Evolutionary conservation across 2,113 vertebrate genomes (phyloP).

Genomic region (Silurus asotus): DNA sequence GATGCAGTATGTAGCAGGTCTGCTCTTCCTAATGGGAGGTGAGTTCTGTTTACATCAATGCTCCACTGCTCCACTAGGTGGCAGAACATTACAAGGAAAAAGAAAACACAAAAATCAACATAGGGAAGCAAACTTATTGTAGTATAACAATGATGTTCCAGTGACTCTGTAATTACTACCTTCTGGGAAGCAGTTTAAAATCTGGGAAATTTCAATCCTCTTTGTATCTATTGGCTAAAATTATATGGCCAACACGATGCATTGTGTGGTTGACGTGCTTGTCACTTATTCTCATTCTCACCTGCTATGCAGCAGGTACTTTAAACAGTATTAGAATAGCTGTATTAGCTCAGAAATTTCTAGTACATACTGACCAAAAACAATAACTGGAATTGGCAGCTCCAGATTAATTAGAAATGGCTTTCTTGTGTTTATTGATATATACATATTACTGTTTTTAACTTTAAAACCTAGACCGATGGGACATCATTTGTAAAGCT

Average conservation of each 20-base stretch:
- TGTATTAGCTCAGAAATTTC: neutral
- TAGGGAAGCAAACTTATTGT: neutral
- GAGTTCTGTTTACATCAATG: constrained; percentile 60
- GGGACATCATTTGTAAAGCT: neutral
- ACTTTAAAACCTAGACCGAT: neutral
- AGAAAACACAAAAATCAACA: neutral
- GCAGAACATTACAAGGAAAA: constrained; percentile 42
- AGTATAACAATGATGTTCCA: neutral
- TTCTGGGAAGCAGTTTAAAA: neutral
- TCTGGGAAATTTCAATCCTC: neutral
- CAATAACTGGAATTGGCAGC: neutral
- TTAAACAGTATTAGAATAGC: neutral
- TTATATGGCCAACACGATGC: neutral
- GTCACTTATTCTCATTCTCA: neutral
- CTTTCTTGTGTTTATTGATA: neutral
- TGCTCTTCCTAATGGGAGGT: constrained; percentile 96
- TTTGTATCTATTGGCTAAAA: neutral
- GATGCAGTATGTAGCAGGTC: constrained; percentile 93
- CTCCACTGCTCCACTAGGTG: constrained; percentile 56
- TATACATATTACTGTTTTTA: neutral
- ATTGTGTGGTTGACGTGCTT: neutral
- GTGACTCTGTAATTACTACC: neutral
- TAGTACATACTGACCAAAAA: neutral
- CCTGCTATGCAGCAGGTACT: neutral
- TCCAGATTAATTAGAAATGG: neutral